Percentiles rank a stretch among this genome's conserved stretches.
Conservation (phyloP, 2,888 invertebrate genomes). For the Slavum lentiscoides region DNA sequence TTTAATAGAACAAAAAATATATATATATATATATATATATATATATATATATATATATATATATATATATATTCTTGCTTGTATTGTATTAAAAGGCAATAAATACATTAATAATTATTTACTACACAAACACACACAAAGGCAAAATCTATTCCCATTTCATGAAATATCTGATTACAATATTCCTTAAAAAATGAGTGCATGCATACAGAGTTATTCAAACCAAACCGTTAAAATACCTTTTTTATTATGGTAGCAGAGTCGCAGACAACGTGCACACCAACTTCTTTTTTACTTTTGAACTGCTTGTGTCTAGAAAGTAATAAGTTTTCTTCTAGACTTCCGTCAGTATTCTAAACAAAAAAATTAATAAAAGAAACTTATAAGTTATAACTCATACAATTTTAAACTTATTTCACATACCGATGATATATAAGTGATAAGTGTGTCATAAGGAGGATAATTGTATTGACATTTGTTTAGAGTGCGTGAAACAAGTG, state of each 20-base stretch:
- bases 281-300: slow-evolving; percentile 45
- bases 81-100: too few species aligned
- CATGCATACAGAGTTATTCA: background rate
- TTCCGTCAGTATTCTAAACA: slow-evolving; percentile 36
- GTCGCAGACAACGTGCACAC: slow-evolving; percentile 26
- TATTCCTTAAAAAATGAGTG: too few species aligned
- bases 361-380: background rate
- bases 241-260: slow-evolving; percentile 52
- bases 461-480: slow-evolving; percentile 79
- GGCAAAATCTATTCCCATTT: too few species aligned
- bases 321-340: slow-evolving; percentile 48
- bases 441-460: slow-evolving; percentile 75
- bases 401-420: slow-evolving; percentile 59
- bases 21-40: too few species aligned
- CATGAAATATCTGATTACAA: too few species aligned
- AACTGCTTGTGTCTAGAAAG: slow-evolving; percentile 49
- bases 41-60: too few species aligned
- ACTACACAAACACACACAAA: too few species aligned
- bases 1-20: too few species aligned
- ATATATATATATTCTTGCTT: too few species aligned
- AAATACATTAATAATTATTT: too few species aligned
- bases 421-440: slow-evolving; percentile 71
- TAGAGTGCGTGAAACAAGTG: slow-evolving; percentile 84
- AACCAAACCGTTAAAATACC: slow-evolving; percentile 16
- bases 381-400: slow-evolving; percentile 13